Conservation (phyloP, 1,140 invertebrate species). For the Eueides isabella region DNA sequence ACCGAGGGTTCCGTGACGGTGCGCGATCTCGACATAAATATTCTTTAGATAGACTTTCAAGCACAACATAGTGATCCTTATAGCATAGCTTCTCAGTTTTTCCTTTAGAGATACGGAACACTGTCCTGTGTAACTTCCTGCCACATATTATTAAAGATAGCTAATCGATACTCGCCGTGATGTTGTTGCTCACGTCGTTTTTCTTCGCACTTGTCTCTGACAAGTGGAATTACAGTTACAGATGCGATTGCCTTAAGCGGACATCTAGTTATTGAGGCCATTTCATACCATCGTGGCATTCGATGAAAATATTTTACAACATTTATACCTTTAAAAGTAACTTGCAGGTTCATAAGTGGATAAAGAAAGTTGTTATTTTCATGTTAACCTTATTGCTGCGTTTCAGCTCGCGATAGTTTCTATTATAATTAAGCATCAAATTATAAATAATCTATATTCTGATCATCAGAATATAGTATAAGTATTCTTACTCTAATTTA, state of each 20-base stretch:
- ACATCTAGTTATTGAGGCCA: background rate
- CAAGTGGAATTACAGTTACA: conserved; percentile 29
- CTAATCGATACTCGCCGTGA: background rate
- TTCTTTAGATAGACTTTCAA: too few relatives aligned
- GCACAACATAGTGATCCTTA: too few relatives aligned
- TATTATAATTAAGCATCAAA: too few relatives aligned
- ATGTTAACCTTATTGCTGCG: background rate
- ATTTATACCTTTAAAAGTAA: background rate
- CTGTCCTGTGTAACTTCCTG: too few relatives aligned
- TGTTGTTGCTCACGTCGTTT: background rate
- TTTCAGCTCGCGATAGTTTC: too few relatives aligned
- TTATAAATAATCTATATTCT: too few relatives aligned
- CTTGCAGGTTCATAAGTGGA: background rate
- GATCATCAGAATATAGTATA: too few relatives aligned
- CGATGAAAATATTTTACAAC: conserved; percentile 11
- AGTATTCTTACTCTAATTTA: too few relatives aligned
- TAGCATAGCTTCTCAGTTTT: too few relatives aligned
- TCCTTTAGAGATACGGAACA: too few relatives aligned
- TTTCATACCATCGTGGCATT: background rate
- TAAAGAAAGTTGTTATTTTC: background rate
- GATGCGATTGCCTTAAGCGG: conserved; percentile 29
- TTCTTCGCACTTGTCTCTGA: background rate
- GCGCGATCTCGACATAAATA: too few relatives aligned
- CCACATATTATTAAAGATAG: background rate
- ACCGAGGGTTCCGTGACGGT: too few relatives aligned